Conservation (phyloP, 2,797 vertebrate genomes). For the Poeciliopsis presidionis region DNA sequence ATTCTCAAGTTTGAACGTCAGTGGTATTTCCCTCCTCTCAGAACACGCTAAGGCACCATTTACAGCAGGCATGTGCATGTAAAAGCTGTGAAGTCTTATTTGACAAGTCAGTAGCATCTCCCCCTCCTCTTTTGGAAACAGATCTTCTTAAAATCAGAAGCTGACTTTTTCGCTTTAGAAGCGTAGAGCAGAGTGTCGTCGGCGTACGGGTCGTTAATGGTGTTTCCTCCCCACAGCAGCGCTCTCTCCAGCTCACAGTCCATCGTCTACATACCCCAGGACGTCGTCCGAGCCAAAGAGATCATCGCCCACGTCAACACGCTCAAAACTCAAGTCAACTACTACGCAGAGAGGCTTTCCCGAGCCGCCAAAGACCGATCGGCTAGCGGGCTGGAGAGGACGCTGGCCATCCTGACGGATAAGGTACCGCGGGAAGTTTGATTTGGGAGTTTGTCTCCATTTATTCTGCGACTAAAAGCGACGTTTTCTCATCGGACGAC, state of each 20-base stretch:
- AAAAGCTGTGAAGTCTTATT: conserved; percentile 13
- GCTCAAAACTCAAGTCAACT: conserved; percentile 97
- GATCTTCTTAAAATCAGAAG: not conserved
- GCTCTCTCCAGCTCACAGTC: conserved; percentile 91
- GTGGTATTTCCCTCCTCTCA: conserved; percentile 12
- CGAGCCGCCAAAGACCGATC: conserved; percentile 95
- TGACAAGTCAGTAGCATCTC: not conserved
- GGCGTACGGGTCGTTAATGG: not conserved
- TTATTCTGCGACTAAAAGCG: not conserved
- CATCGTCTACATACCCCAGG: conserved; percentile 94
- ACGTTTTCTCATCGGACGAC: not conserved
- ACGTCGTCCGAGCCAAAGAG: conserved; percentile 94
- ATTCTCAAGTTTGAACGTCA: conserved; percentile 34
- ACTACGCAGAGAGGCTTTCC: conserved; percentile 96
- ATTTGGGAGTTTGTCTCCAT: not conserved
- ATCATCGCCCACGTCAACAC: conserved; percentile 97
- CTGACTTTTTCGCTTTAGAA: not conserved
- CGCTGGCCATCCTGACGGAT: conserved; percentile 92
- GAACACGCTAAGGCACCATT: not conserved
- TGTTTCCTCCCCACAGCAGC: conserved; percentile 70
- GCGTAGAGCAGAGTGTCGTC: conserved; percentile 13
- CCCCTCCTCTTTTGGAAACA: not conserved
- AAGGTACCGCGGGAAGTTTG: conserved; percentile 82
- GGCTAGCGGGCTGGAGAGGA: conserved; percentile 93
- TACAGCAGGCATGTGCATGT: conserved; percentile 65